A percentile compares a stretch with the other conserved stretches of the same genome.
phyloP scores from a whole-genome alignment of 2,797 vertebrate genomes.

The Cyclopterus lumpus region DNA sequence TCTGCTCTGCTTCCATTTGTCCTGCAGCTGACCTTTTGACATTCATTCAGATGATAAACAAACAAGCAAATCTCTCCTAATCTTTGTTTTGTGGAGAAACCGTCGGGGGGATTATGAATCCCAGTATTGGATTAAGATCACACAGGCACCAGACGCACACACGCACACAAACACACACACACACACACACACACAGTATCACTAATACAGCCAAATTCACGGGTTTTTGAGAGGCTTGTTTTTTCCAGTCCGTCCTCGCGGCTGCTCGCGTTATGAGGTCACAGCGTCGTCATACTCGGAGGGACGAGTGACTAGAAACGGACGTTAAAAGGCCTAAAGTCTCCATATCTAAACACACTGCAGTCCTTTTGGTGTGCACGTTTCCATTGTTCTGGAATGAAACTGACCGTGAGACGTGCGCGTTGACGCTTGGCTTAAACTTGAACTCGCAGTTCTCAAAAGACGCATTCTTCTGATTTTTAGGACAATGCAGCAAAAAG shows the following conservation, averaged over 20 bases:
- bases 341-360: background rate
- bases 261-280: constrained; percentile 20
- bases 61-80: constrained; percentile 58
- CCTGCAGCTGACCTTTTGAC: constrained; percentile 55
- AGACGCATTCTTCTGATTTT: background rate
- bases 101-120: constrained; percentile 49
- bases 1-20: constrained; percentile 47
- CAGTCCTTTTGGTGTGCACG: background rate
- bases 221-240: too few species aligned
- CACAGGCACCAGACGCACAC: constrained; percentile 46
- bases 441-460: background rate
- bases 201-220: constrained; percentile 53
- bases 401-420: background rate
- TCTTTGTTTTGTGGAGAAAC: constrained; percentile 62
- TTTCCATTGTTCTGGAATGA: constrained; percentile 16
- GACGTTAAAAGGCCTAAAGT: constrained; percentile 3
- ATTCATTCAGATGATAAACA: constrained; percentile 57
- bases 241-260: constrained; percentile 30
- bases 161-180: too few species aligned
- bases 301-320: background rate
- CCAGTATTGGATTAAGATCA: constrained; percentile 60
- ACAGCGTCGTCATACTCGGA: constrained; percentile 13
- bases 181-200: constrained; percentile 15
- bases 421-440: constrained; percentile 1
- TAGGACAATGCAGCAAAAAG: background rate